Conservation (phyloP, 2,888 invertebrate genomes). For the Pterobdella sp. region DNA sequence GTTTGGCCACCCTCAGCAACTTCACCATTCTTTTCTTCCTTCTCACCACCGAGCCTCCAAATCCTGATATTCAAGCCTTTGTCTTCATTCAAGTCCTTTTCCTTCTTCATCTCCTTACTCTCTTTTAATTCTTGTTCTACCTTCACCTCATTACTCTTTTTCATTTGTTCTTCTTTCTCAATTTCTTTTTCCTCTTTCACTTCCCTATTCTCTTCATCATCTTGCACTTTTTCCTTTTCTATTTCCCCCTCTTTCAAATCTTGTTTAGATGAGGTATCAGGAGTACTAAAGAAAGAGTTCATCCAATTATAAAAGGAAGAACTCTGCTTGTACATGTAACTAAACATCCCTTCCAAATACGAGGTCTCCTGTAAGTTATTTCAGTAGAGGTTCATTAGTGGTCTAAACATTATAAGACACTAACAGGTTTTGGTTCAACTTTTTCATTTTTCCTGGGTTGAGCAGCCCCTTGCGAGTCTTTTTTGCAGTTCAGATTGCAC, state of each 20-base stretch:
- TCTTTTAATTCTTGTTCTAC: too few species aligned
- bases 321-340: neutral
- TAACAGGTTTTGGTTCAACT: too few species aligned
- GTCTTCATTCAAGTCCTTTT: neutral
- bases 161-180: neutral
- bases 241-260: too few species aligned
- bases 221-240: too few species aligned
- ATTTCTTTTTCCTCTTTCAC: neutral
- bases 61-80: neutral
- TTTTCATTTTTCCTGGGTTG: too few species aligned
- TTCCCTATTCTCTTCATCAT: neutral
- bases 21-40: neutral
- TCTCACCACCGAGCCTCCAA: neutral
- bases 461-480: too few species aligned
- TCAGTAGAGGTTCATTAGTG: too few species aligned
- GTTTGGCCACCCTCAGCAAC: neutral
- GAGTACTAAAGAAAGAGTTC: neutral
- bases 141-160: too few species aligned
- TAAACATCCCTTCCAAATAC: neutral
- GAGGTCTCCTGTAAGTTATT: neutral
- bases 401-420: too few species aligned
- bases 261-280: too few species aligned
- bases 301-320: neutral
- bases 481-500: slow-evolving; percentile 20
- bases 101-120: neutral